These are phyloP conservation scores for Apamea monoglypha DNA, from an alignment of 2,888 invertebrate species.

Conservation along the genomic window DNA sequence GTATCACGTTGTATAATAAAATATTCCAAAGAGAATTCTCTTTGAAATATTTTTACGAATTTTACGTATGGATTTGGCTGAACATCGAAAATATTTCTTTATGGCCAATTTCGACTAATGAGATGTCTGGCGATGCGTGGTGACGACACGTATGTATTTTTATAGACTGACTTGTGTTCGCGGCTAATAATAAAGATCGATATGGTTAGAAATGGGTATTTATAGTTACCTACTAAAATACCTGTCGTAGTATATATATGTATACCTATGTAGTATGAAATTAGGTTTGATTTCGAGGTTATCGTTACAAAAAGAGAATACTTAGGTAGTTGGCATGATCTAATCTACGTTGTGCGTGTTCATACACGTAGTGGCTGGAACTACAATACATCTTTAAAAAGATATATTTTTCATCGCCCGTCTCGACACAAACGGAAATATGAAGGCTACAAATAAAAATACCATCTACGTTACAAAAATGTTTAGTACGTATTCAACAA, in stretches of 20 bases:
- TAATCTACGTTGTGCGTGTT: background rate
- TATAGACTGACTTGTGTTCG: background rate
- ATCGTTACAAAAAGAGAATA: background rate
- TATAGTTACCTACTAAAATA: background rate
- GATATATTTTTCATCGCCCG: background rate
- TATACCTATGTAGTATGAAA: background rate
- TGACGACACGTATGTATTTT: background rate
- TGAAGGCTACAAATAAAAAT: background rate
- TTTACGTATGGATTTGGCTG: background rate
- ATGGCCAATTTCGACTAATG: conserved; percentile 18
- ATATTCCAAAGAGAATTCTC: conserved; percentile 2
- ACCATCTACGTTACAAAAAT: conserved; percentile 10
- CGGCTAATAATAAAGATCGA: background rate
- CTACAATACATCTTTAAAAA: background rate
- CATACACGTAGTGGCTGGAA: background rate
- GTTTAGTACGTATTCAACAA: conserved; percentile 24
- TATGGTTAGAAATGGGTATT: background rate
- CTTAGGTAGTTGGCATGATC: background rate
- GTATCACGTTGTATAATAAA: conserved; percentile 1
- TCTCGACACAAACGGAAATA: background rate
- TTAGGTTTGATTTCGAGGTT: background rate
- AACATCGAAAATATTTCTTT: conserved; percentile 3
- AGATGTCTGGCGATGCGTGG: conserved; percentile 9
- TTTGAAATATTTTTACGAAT: conserved; percentile 6
- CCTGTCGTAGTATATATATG: background rate